Base-by-base conservation (phyloP, 2,113 vertebrate species). In the Cheirogaleus medius region DNA sequence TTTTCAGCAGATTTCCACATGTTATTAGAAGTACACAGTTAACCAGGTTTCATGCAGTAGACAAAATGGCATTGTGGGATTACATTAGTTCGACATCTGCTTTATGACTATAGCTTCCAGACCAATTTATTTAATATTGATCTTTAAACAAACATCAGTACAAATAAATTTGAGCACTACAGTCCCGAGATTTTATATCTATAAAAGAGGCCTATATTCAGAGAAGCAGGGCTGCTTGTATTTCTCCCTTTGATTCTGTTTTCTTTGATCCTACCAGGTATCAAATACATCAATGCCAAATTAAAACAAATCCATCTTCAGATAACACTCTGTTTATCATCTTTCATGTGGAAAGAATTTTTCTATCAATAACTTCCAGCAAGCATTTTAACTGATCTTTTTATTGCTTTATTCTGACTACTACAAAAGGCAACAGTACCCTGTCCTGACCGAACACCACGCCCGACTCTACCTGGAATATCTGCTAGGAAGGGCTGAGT, bases 51-150 rank as follows among this genome's bases (percentile, higher is more conserved):
- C 98, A 98, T 98, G 98, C 98, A 98, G 98, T 98, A 99, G 99
- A 99, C 99, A 99, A 99, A 99, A 99, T 98, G 99, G 99, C 98
- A 99, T 99, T 99, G 99, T 99, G 99, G 99, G 99, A 99, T 99
- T 99, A 99, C 98, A 99, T 99, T 99, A 99, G 98, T 99, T 98
- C 96, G 94, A 99, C 99, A 99, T 99, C 99, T 99, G 99, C 98
- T 99, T 99, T 99, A 99, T 99, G 99, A 99, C 98, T 99, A 98
- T 98, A 99, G 99, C 99, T 99, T 99, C 99, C 99, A 99, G 99
- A 99, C 99, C 99, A 99, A 99, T 99, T 99, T 99, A 99, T 99
- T 99, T 99, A 99, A 99, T 99, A 99, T 99, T 99, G 99, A 99
- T 99, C 99, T 99, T 99, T 99, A 99, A 99, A 99, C 99, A 99